Evolutionary conservation across 2,113 vertebrate species (phyloP), one percentile per base, ranked within the genome.

Genomic region (Antechinus stuartii): DNA sequence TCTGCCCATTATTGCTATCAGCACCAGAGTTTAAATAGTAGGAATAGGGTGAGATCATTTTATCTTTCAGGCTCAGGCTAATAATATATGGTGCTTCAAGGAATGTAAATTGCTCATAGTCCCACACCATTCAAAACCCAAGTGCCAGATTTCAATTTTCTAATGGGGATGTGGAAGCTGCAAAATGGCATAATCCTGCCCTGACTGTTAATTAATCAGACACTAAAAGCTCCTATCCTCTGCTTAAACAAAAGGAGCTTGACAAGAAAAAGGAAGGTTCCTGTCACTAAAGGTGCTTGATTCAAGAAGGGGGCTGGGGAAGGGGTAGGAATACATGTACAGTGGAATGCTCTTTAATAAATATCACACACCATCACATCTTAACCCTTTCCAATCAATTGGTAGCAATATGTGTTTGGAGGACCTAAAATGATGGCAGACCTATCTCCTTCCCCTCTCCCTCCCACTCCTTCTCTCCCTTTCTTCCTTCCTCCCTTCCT

Each of bases 331-430:
- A 49, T 26, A 0, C 6, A 6, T 0, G 49, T 8, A 49, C 61
- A 91, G 7, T 54, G 26, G n/a, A 30, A 23, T 0, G 0, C 27
- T 7, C n/a, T 42, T 54, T 27, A 76, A 50, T n/a, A 42, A 50
- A 50, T 30, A 1, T 30, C 1, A 0, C 6, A 2, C 0, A 0
- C 68, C 16, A n/a, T 3, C 68, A n/a, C n/a, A n/a, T 26, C 68
- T 84, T 84, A 84, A 84, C 68, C 35, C 68, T 84, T 84, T 84
- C 68, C 19, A 5, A 42, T 42, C 68, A 84, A 7, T 84, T 84
- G 35, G 35, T 16, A 84, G n/a, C 35, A 84, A 1, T 35, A 84
- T n/a, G 16, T 84, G 42, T 84, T 84, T 22, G n/a, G n/a, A 22
- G 19, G 35, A 84, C 68, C 16, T 22, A 42, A 35, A 42, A 35